Evolutionary conservation across 2,888 invertebrate species (phyloP), one percentile per base, ranked within the genome.

Genomic region (Lasius platythorax): DNA sequence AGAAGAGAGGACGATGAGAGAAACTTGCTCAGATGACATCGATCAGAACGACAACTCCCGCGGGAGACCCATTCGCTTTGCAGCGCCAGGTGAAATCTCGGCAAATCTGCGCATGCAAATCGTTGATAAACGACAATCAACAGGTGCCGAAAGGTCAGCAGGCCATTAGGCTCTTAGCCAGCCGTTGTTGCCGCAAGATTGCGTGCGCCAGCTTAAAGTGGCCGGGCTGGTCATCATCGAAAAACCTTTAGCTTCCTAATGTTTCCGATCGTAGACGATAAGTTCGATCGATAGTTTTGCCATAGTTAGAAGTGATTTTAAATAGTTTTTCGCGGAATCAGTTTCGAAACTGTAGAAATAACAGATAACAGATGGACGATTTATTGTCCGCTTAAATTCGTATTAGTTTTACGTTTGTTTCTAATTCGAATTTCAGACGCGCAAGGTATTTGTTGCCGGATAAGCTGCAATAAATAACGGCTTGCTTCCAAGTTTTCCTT

Each of bases 71-170:
- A 66, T 89, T 87, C 81, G 79, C 86, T 87, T 84, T 46, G 70
- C 8, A 50, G 73, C 2, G 43, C 61, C 87, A 86, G 90, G 87
- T 88, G 81, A 85, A 23, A 82, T 72, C 72, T 63, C 78, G 70
- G 83, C 73, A 74, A 90, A 90, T 90, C 89, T 87, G 87, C 79
- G 86, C 86, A 90, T 90, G 89, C 89, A 90, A 90, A 90, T 90
- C 88, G 85, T 89, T 90, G 90, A 90, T 90, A 89, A 90, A 89
- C 90, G 90, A 84, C 90, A 88, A 90, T 90, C 90, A 90, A 90
- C 90, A 90, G 90, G 90, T 90, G 90, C 85, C 72, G 85, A 90
- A 88, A 89, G 90, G 90, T 89, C 90, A 90, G 87, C 87, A 89
- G 82, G 89, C 90, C 81, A 90, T 90, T 90, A 90, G 88, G 88